A percentile compares a stretch with the other conserved stretches of the same genome.
phyloP scores from a whole-genome alignment of 2,797 vertebrate genomes.

The Macroramphosus scolopax region DNA sequence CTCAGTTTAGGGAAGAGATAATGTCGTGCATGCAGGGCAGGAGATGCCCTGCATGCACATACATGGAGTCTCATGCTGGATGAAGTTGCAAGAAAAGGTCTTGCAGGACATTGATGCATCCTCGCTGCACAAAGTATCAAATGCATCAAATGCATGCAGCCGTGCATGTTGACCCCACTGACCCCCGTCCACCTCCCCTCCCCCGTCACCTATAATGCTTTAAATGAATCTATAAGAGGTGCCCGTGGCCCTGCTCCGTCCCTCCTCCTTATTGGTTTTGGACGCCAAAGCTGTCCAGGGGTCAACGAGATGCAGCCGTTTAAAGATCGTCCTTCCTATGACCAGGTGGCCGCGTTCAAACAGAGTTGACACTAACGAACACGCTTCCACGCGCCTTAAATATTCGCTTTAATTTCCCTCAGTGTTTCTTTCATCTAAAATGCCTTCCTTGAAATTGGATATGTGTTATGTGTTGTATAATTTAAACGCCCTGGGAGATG shows the following conservation, averaged over 20 bases:
- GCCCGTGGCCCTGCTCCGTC: slow-evolving; percentile 10
- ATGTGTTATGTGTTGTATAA: not conserved
- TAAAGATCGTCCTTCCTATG: slow-evolving; percentile 36
- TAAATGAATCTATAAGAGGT: slow-evolving; percentile 31
- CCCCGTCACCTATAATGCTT: slow-evolving; percentile 18
- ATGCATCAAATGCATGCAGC: slow-evolving; percentile 9
- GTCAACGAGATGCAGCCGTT: slow-evolving; percentile 47
- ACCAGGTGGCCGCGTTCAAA: slow-evolving; percentile 25
- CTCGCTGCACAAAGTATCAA: not conserved
- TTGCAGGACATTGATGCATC: too few species aligned
- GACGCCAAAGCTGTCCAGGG: slow-evolving; percentile 24
- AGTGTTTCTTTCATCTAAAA: not conserved
- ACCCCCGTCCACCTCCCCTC: slow-evolving; percentile 24
- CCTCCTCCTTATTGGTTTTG: slow-evolving; percentile 48
- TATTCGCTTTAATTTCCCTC: too few species aligned
- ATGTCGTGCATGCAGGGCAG: not conserved
- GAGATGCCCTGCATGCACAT: too few species aligned
- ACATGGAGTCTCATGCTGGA: too few species aligned
- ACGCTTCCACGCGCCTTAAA: too few species aligned
- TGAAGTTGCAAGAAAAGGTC: too few species aligned
- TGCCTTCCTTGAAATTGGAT: not conserved
- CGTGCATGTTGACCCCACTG: slow-evolving; percentile 15
- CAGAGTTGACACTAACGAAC: too few species aligned
- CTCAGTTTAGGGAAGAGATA: slow-evolving; percentile 4
- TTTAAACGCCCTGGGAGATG: not conserved